Base-by-base conservation (phyloP, 1,140 invertebrate species). In the Triops longicaudatus region DNA sequence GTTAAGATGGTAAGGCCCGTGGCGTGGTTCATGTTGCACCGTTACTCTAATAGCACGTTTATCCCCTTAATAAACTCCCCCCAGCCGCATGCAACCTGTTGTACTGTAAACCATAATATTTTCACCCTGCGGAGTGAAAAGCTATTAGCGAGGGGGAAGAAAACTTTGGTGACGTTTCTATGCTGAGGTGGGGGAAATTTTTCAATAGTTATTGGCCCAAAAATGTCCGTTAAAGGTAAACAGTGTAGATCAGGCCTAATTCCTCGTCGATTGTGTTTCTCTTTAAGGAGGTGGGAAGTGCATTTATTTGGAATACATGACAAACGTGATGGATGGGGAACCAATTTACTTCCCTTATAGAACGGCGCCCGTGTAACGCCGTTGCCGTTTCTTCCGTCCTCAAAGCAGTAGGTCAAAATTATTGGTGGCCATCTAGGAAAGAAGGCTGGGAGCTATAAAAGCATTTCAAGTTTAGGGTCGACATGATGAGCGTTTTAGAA, bases 151-250 rank as follows among this genome's bases (percentile, higher is more conserved):
- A 37, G 14, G 14, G 50, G 22, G n/a, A n/a, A n/a, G n/a, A 63
- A 63, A 17, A n/a, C 22, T 63, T 63, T 10, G 50, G 50, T 17
- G 50, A 63, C 50, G 50, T 63, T 63, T 12, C 1, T n/a, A n/a
- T n/a, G 50, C 4, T 22, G 50, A 63, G 50, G 50, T 9, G n/a
- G 14, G 50, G 22, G 14, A 37, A 37, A 37, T 37, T 22, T 63
- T 63, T 17, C 0, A 63, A 63, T 10, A n/a, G 50, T 63, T 63
- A 63, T 63, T 63, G 50, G 50, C 50, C n/a, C 50, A 63, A 14
- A 63, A 63, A 63, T 63, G 50, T 63, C 50, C 50, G 50, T 63
- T 63, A 63, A 17, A 63, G 50, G n/a, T 63, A 63, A 63, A 63
- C 50, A 22, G 50, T 63, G 17, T 63, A 22, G 50, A 63, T 63